A percentile compares a stretch with the other conserved stretches of the same genome.
Conservation (phyloP, 2,888 invertebrate genomes). For the Habrosyne pyritoides region DNA sequence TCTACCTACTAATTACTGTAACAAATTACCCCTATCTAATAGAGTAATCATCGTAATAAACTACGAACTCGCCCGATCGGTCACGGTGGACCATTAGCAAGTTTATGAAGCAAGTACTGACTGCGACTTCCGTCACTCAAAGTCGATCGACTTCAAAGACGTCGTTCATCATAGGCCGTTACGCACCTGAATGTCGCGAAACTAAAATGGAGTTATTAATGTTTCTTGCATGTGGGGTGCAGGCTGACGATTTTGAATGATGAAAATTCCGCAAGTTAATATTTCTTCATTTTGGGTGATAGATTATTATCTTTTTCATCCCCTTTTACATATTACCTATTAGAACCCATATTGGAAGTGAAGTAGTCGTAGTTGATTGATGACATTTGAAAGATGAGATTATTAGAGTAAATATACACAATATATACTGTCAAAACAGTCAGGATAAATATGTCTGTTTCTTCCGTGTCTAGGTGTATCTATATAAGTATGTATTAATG, state of each 20-base stretch:
- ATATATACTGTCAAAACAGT: too few species aligned
- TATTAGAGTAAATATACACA: too few species aligned
- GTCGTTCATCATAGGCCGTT: constrained; percentile 33
- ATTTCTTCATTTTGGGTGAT: not conserved
- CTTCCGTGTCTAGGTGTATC: too few species aligned
- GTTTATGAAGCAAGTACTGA: constrained; percentile 31
- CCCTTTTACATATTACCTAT: not conserved
- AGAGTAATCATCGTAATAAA: constrained; percentile 15
- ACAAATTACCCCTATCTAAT: constrained; percentile 1
- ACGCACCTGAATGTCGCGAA: constrained; percentile 27
- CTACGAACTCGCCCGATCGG: constrained; percentile 30
- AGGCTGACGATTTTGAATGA: not conserved
- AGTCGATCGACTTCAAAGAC: constrained; percentile 46
- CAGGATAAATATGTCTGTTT: too few species aligned
- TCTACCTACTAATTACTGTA: not conserved
- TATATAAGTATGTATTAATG: too few species aligned
- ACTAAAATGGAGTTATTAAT: constrained; percentile 13
- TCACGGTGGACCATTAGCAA: constrained; percentile 39
- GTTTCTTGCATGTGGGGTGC: not conserved
- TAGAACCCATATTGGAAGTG: not conserved
- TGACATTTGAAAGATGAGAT: not conserved
- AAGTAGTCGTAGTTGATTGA: not conserved
- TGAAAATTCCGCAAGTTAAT: not conserved
- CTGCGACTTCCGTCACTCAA: constrained; percentile 33
- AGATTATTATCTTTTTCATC: not conserved